A percentile compares a stretch with the other conserved stretches of the same genome.
Evolutionary conservation across 1,140 invertebrate species (phyloP).

Genomic region (Drosophila pectinifera): DNA sequence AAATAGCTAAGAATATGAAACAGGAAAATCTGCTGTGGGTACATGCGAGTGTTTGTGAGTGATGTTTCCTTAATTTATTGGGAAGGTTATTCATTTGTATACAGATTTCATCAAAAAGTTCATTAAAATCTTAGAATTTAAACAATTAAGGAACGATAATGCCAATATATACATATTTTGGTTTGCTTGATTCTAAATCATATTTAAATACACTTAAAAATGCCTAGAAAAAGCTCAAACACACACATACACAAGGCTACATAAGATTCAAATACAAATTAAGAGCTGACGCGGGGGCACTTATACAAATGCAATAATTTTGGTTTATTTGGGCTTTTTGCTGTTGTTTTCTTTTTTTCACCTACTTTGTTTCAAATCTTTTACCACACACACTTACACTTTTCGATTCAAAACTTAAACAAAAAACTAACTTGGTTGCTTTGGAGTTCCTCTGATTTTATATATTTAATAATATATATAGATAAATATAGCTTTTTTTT

Average conservation of each 20-base stretch:
- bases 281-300: slow-evolving; percentile 23
- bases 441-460: slow-evolving; percentile 2
- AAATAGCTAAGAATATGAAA: slow-evolving; percentile 57
- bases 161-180: neutral
- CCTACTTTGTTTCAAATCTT: slow-evolving; percentile 21
- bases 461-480: slow-evolving; percentile 17
- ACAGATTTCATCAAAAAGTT: neutral
- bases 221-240: slow-evolving; percentile 10
- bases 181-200: slow-evolving; percentile 1
- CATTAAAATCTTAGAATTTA: neutral
- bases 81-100: neutral
- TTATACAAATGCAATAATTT: slow-evolving; percentile 9
- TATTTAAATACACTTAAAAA: slow-evolving; percentile 1
- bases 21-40: slow-evolving; percentile 1
- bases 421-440: slow-evolving; percentile 24
- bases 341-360: slow-evolving; percentile 19
- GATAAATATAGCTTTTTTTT: slow-evolving; percentile 26
- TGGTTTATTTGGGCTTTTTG: slow-evolving; percentile 8
- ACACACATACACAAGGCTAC: slow-evolving; percentile 1
- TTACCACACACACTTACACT: slow-evolving; percentile 11
- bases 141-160: too few relatives aligned
- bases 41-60: neutral
- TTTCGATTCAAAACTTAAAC: slow-evolving; percentile 25
- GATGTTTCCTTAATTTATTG: neutral
- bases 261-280: neutral